Conservation (phyloP, 1,140 invertebrate genomes). For the Artemia franciscana region DNA sequence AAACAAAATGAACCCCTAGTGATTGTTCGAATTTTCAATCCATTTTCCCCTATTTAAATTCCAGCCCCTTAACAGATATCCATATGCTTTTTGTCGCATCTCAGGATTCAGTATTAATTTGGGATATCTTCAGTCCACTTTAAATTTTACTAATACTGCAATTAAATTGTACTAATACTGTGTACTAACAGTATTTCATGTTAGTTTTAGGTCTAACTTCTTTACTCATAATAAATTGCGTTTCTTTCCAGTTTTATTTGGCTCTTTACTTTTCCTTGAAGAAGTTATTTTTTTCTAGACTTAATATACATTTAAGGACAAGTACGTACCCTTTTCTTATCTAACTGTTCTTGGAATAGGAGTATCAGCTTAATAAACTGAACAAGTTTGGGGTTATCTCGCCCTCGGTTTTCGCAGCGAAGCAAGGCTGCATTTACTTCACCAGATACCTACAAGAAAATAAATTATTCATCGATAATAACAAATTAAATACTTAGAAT, state of each 20-base stretch:
- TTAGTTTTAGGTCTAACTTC: background rate
- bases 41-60: too few relatives aligned
- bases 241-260: background rate
- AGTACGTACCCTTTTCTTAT: slow-evolving; percentile 50
- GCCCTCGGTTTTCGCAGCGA: slow-evolving; percentile 66
- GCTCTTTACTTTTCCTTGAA: too few relatives aligned
- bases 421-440: slow-evolving; percentile 90
- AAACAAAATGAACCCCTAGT: too few relatives aligned
- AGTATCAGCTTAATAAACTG: slow-evolving; percentile 74
- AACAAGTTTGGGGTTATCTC: slow-evolving; percentile 61
- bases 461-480: too few relatives aligned
- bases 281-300: too few relatives aligned
- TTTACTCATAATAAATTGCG: background rate
- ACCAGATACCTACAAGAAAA: slow-evolving; percentile 56
- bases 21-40: too few relatives aligned
- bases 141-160: background rate
- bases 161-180: background rate
- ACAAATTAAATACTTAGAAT: too few relatives aligned
- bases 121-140: too few relatives aligned
- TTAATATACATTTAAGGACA: background rate
- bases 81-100: too few relatives aligned
- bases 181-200: background rate
- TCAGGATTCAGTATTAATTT: too few relatives aligned
- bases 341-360: slow-evolving; percentile 84
- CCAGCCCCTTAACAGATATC: too few relatives aligned